Conservation (phyloP, 2,888 invertebrate species). For the Pollenia amentaria region DNA sequence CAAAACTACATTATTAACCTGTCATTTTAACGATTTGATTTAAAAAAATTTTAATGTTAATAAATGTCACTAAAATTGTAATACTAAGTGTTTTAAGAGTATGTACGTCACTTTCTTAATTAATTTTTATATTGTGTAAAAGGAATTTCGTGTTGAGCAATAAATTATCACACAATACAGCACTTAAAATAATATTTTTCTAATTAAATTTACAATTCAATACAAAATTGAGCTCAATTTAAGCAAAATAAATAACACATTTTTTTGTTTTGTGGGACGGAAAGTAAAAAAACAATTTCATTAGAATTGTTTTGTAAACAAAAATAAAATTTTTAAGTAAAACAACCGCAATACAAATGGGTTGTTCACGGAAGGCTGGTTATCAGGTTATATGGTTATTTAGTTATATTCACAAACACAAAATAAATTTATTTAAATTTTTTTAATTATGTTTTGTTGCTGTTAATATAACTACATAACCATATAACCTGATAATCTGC, state of each 20-base stretch:
- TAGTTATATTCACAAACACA: too few relatives aligned
- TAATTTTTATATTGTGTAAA: slow-evolving; percentile 34
- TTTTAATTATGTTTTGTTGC: too few relatives aligned
- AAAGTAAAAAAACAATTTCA: neutral
- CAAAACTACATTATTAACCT: slow-evolving; percentile 50
- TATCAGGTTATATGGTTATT: too few relatives aligned
- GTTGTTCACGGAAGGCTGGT: too few relatives aligned
- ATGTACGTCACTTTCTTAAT: neutral
- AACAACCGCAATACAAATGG: too few relatives aligned
- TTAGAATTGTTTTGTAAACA: neutral
- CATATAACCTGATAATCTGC: too few relatives aligned
- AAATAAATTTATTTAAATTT: too few relatives aligned
- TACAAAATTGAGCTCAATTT: slow-evolving; percentile 37
- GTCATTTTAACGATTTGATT: slow-evolving; percentile 43
- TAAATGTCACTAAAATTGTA: slow-evolving; percentile 47
- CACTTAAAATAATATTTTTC: slow-evolving; percentile 48
- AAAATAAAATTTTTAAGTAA: too few relatives aligned
- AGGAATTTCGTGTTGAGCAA: slow-evolving; percentile 20
- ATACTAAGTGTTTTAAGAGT: neutral
- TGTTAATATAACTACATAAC: too few relatives aligned
- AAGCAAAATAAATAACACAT: slow-evolving; percentile 21
- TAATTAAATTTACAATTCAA: slow-evolving; percentile 38
- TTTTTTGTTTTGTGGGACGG: neutral
- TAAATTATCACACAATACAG: neutral
- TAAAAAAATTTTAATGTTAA: slow-evolving; percentile 25